These are phyloP conservation scores for Dasyprocta punctata DNA, from an alignment of 2,113 vertebrate species.

Conservation along the genomic window DNA sequence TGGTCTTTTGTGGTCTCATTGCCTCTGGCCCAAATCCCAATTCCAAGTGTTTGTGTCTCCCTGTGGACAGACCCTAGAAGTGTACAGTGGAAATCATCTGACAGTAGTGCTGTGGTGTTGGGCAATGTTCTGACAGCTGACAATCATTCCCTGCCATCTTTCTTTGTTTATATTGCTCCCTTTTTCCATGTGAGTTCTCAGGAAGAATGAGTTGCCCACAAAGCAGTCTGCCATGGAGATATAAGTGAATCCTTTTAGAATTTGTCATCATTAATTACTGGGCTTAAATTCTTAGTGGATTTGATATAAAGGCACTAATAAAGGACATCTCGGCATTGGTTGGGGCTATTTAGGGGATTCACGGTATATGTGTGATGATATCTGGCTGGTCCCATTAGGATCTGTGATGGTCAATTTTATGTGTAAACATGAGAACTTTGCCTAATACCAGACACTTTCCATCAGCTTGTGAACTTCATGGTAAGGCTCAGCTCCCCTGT, in stretches of 20 bases:
- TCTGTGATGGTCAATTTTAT: not conserved
- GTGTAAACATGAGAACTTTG: not conserved
- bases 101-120: not conserved
- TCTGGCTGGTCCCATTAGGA: not conserved
- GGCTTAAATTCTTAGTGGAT: not conserved
- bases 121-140: not conserved
- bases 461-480: not conserved
- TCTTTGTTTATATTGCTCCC: not conserved
- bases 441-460: not conserved
- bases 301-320: not conserved
- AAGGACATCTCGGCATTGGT: not conserved
- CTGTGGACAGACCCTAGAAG: not conserved
- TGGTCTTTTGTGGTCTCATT: not conserved
- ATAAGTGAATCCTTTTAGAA: not conserved
- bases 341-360: not conserved
- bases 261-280: not conserved
- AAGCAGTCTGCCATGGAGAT: not conserved
- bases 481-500: not conserved
- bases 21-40: not conserved
- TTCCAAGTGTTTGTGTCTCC: not conserved
- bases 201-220: no score
- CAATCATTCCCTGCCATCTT: not conserved
- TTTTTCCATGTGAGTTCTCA: not conserved
- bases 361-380: rapidly evolving
- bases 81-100: not conserved